A percentile compares a stretch with the other conserved stretches of the same genome.
These are phyloP conservation scores for Riparia riparia DNA, from an alignment of 2,113 vertebrate species.

Conservation along the genomic window DNA sequence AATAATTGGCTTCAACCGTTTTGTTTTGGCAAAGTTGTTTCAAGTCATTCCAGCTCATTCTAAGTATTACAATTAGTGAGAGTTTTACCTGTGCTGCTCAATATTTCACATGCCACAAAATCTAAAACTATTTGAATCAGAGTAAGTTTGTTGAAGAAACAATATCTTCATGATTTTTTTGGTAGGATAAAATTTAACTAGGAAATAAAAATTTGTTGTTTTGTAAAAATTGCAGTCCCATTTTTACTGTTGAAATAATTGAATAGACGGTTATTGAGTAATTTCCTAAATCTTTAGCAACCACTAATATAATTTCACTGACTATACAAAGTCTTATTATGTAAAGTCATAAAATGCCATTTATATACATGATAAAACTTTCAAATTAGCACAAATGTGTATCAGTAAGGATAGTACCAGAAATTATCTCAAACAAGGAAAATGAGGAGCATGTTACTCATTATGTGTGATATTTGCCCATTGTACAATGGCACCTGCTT, in stretches of 20 bases:
- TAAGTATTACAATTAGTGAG: neutral
- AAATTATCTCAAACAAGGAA: neutral
- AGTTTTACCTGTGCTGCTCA: neutral
- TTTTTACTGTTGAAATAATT: neutral
- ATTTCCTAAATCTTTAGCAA: neutral
- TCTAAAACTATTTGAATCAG: neutral
- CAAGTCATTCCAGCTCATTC: neutral
- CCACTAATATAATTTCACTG: rapidly evolving
- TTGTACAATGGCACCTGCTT: neutral
- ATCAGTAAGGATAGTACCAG: neutral
- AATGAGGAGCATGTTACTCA: neutral
- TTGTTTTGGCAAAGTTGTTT: neutral
- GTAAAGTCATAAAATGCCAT: neutral
- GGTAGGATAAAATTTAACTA: neutral
- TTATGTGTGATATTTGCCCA: neutral
- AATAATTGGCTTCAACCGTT: neutral
- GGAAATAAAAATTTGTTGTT: neutral
- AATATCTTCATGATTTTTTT: neutral
- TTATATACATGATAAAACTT: neutral
- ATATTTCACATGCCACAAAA: neutral
- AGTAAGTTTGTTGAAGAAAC: neutral
- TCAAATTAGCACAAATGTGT: neutral
- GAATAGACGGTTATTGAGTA: neutral
- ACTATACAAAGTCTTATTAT: neutral
- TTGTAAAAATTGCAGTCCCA: neutral